phyloP scores from a whole-genome alignment of 2,113 vertebrate species.

The Morone saxatilis region DNA sequence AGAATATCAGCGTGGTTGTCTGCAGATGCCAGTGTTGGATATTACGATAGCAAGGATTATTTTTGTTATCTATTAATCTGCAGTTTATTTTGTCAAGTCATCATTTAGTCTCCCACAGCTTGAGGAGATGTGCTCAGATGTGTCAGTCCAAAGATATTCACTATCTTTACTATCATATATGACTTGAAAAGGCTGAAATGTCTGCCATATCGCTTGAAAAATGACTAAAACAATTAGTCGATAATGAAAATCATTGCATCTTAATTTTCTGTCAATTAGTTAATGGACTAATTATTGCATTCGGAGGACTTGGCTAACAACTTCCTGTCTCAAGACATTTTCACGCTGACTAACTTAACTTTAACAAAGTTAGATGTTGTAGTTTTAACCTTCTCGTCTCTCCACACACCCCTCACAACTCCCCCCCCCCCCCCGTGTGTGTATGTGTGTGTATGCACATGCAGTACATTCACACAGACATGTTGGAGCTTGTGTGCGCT shows the following conservation, averaged over 20 bases:
- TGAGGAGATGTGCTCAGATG: neutral
- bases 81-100: neutral
- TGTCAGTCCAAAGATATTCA: neutral
- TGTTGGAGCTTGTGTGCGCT: conserved; percentile 49
- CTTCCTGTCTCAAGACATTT: too few species aligned
- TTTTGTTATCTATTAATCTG: neutral
- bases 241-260: neutral
- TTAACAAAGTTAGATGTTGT: neutral
- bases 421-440: neutral
- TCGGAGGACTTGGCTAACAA: too few species aligned
- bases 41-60: neutral
- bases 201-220: too few species aligned
- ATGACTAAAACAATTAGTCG: neutral
- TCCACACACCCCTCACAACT: neutral
- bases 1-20: neutral
- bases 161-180: neutral
- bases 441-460: conserved; percentile 31
- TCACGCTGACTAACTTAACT: too few species aligned
- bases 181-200: neutral
- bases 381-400: neutral
- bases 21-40: neutral
- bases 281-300: too few species aligned
- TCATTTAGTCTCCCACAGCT: neutral
- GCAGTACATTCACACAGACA: conserved; percentile 37
- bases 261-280: neutral